Base-by-base conservation (phyloP, 2,888 invertebrate genomes). In the Cerceris rybyensis region DNA sequence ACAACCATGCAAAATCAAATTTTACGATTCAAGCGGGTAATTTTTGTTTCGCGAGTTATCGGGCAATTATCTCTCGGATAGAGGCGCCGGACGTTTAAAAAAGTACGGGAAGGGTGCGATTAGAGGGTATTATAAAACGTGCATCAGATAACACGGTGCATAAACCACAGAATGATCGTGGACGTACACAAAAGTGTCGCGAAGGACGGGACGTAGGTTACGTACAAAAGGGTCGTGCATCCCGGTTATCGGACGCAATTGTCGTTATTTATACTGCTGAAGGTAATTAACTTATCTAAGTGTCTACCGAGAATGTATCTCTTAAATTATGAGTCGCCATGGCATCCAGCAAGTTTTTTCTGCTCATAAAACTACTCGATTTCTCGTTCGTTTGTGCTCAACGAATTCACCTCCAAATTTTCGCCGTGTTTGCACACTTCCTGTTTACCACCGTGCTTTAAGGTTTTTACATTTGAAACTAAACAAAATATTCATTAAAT, bases 231-330 rank as follows among this genome's bases (percentile, higher is more conserved):
- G 70, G 74, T 70, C 83, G 75, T 75, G 78, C 77, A 79, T 80
- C 71, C 64, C 77, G 78, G 78, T 82, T 85, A 85, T 85, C 85
- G 59, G 72, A 58, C 67, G 75, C 79, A 81, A 85, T 85, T 85
- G 80, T 75, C 79, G 85, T 85, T 85, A 85, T 85, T 85, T 85
- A 85, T 82, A 83, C 74, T 64, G 72, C 74, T 76, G 58, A 80
- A 75, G 78, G 86, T 85, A 85, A 85, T 85, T 85, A 85, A 85
- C 80, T 85, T 85, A 85, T 85, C 85, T 85, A 73, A 76, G 75
- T 71, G 78, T 72, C 69, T 74, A 60, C 75, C 60, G 75, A 57
- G 78, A 70, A 80, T 74, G 81, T 80, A 81, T 76, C 75, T 72
- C 64, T 60, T 75, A 73, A 85, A 70, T 85, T 85, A 85, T 73